Conservation (phyloP, 2,797 vertebrate species). For the Spheniscus humboldti region DNA sequence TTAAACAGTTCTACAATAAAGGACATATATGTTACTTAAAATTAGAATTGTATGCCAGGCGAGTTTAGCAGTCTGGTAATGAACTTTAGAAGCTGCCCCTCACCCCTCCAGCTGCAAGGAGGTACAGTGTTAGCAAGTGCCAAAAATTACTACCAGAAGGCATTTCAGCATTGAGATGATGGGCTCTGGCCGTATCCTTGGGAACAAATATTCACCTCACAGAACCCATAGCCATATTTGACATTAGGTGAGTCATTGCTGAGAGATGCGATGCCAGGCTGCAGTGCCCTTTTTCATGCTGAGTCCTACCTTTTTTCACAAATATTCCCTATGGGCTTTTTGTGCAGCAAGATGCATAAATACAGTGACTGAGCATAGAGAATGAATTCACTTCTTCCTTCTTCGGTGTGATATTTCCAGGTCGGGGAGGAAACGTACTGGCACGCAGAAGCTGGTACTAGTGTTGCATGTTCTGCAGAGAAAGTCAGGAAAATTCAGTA, state of each 20-base stretch:
- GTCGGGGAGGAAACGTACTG: not conserved
- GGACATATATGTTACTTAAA: not conserved
- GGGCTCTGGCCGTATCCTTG: not conserved
- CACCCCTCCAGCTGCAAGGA: not conserved
- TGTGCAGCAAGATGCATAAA: not conserved
- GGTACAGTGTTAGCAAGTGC: not conserved
- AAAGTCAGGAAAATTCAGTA: not conserved
- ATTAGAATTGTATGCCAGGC: not conserved
- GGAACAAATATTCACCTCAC: not conserved
- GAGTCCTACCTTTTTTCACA: not conserved
- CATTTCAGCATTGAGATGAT: not conserved
- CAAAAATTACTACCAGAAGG: not conserved
- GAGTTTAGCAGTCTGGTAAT: not conserved
- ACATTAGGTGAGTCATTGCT: not conserved
- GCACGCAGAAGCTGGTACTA: not conserved
- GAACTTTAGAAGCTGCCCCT: not conserved
- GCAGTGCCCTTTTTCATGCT: not conserved
- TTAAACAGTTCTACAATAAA: not conserved
- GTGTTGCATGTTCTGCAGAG: not conserved
- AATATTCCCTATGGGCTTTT: not conserved
- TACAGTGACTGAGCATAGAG: not conserved
- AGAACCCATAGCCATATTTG: not conserved
- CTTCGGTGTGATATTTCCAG: not conserved
- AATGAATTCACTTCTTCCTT: not conserved
- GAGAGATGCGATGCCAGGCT: not conserved